Base-by-base conservation (phyloP, 2,113 vertebrate species). In the Scophthalmus maximus region DNA sequence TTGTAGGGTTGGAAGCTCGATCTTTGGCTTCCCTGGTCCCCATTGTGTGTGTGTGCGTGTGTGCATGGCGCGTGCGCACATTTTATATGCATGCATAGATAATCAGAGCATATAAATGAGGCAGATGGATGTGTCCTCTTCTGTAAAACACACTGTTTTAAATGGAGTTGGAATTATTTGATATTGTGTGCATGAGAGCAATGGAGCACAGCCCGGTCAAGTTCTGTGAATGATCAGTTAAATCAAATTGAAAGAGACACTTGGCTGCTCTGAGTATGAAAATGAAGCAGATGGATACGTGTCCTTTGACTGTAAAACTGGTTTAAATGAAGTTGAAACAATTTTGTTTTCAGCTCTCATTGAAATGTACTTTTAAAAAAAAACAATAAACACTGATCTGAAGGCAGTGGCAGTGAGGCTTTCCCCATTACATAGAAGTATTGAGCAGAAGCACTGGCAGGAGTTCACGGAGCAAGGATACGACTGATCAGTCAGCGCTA, bases 171-270 rank as follows among this genome's bases (percentile, higher is more conserved):
- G 88, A 83, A 55, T 83, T 67, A 88, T 60, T 22, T 9, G 69
- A 50, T 67, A 55, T 49, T 3, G 49, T 59, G 64, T 67, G 44
- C 59, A 29, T 60, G 38, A 68, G 50, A 66, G 62, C 32, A 68
- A 62, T 64, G 49, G 40, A 83, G 68, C 18, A 18, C 64, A 55
- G 59, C 34, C 8, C 6, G 8, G 68, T 79, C 68, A 68, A 66
- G 58, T 83, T 68, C 50, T 75, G 59, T 64, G 73, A 75, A 64
- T 55, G 64, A 81, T 83, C 71, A 40, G 51, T 76, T 68, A 85
- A 81, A 76, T 79, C 63, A 81, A 82, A 88, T 85, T 75, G 44
- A 85, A 82, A 69, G 66, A 72, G 82, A 84, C 80, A 80, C 72
- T 87, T 63, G 66, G 67, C 64, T 44, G 63, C 72, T 84, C 72